phyloP scores from a whole-genome alignment of 2,797 vertebrate species.

The Sebastiscus albofasciatus region DNA sequence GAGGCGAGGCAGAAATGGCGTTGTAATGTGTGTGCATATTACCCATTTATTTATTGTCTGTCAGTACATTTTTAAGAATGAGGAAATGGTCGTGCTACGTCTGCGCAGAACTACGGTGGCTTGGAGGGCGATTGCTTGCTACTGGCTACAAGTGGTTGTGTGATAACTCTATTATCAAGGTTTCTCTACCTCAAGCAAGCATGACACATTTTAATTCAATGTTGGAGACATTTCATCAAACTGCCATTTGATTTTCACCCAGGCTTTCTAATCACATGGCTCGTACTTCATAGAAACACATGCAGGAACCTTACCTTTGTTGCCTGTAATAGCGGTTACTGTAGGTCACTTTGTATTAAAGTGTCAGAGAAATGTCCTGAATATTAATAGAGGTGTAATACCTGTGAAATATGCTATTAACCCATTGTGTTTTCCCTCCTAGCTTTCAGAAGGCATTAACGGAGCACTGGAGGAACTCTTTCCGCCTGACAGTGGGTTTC shows the following conservation, averaged over 20 bases:
- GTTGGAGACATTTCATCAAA: neutral
- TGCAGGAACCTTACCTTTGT: neutral
- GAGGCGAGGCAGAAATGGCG: too few relatives aligned
- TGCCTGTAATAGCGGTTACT: neutral
- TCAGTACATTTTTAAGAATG: too few relatives aligned
- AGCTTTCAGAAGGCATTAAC: slow-evolving; percentile 78
- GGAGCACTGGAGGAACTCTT: slow-evolving; percentile 84
- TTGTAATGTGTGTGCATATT: too few relatives aligned
- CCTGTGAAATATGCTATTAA: neutral
- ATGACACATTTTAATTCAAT: neutral
- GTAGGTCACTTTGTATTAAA: neutral
- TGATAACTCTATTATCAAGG: neutral
- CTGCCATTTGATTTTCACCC: neutral
- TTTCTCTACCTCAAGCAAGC: neutral
- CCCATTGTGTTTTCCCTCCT: neutral
- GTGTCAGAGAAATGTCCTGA: neutral
- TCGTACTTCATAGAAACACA: neutral
- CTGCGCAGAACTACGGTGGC: too few relatives aligned
- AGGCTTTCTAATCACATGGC: neutral
- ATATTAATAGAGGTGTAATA: neutral
- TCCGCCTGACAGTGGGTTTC: slow-evolving; percentile 47
- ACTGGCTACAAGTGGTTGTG: neutral
- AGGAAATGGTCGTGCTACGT: too few relatives aligned
- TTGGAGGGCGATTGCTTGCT: too few relatives aligned
- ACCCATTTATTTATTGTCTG: too few relatives aligned